These are phyloP conservation scores for Zosterops japonicus DNA, from an alignment of 2,113 vertebrate species.

Conservation along the genomic window DNA sequence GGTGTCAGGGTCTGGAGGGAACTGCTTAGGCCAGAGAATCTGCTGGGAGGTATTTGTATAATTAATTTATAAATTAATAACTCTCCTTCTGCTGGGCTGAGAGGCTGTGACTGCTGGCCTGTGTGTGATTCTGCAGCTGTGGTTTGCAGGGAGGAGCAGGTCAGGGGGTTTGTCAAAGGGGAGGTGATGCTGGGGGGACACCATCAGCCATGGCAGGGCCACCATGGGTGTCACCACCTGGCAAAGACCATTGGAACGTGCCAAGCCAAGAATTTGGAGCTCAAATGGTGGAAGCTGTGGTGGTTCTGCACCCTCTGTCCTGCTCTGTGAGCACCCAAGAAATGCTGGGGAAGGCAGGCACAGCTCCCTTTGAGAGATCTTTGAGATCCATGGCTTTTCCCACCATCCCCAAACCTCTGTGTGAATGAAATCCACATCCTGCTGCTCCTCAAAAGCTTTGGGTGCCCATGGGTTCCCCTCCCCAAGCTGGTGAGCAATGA, in stretches of 20 bases:
- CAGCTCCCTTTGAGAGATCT: neutral
- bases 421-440: neutral
- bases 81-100: neutral
- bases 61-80: neutral
- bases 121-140: neutral
- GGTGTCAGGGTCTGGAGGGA: neutral
- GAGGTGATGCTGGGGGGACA: neutral
- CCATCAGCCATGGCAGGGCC: neutral
- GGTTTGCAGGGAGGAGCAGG: neutral
- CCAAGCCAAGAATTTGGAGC: neutral
- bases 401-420: neutral
- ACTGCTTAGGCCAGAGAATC: neutral
- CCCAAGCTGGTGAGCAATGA: neutral
- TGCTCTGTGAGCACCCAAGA: neutral
- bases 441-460: neutral
- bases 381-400: neutral
- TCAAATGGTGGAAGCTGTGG: neutral
- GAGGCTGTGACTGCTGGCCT: neutral
- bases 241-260: accelerated
- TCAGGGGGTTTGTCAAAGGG: accelerated
- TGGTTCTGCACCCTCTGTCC: accelerated
- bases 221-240: neutral
- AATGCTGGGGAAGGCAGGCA: neutral
- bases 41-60: neutral
- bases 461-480: neutral